Conservation (phyloP, 92 coral and sea anemone species). For the Phenganax stokvisi region DNA sequence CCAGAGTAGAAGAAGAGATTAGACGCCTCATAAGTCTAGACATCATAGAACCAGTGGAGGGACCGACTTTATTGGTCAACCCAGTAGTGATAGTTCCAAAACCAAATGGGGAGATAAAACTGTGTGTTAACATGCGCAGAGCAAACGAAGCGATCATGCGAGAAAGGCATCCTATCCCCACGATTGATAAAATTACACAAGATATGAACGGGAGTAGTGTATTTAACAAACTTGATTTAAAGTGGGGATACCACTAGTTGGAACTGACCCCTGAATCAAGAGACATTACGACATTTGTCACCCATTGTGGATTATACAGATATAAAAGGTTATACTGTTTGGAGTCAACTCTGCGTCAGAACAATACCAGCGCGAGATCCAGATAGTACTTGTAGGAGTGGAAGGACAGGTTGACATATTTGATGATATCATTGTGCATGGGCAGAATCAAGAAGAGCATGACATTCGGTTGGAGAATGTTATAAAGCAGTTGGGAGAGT, state of each 20-base stretch:
- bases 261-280: slow-evolving; percentile 47
- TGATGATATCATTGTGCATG: slow-evolving; percentile 48
- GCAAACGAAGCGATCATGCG: slow-evolving; percentile 40
- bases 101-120: slow-evolving; percentile 4
- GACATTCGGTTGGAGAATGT: slow-evolving; percentile 38
- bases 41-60: slow-evolving; percentile 32
- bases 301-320: slow-evolving; percentile 40
- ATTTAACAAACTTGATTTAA: slow-evolving; percentile 45
- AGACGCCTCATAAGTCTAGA: slow-evolving; percentile 14
- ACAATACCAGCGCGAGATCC: slow-evolving; percentile 41
- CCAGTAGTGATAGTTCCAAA: slow-evolving; percentile 36
- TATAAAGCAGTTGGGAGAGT: slow-evolving; percentile 33
- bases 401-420: slow-evolving; percentile 44
- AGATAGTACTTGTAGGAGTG: slow-evolving; percentile 37
- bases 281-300: slow-evolving; percentile 3
- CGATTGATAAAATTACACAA: slow-evolving; percentile 44
- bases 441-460: slow-evolving; percentile 39
- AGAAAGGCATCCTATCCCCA: slow-evolving; percentile 51
- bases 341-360: slow-evolving; percentile 51
- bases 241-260: slow-evolving; percentile 57
- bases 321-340: slow-evolving; percentile 40
- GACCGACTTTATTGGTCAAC: slow-evolving; percentile 39
- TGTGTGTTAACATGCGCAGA: slow-evolving; percentile 25
- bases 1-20: slow-evolving; percentile 35
- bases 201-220: slow-evolving; percentile 36